Conservation (phyloP, 1,140 invertebrate species). For the Drosophila parabipectinata region DNA sequence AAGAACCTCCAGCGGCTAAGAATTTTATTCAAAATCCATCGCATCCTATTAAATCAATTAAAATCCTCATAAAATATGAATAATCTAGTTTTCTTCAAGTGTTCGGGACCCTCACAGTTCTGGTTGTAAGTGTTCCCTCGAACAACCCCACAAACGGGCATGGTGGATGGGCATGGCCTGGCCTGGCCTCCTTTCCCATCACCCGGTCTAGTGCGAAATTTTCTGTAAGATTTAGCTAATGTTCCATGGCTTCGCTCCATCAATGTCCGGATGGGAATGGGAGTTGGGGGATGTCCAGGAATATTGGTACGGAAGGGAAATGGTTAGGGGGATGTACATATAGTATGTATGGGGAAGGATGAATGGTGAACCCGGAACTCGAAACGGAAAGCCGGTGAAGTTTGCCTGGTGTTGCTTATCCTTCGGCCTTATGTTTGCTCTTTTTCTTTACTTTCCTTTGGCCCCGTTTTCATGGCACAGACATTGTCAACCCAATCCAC, state of each 20-base stretch:
- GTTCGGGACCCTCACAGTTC: constrained; percentile 4
- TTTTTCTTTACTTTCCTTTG: constrained; percentile 1
- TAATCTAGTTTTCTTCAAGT: neutral
- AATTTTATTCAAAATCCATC: no score
- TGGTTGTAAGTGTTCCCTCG: neutral
- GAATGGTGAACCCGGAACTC: constrained; percentile 25
- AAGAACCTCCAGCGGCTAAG: no score
- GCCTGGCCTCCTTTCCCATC: neutral
- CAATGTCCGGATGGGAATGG: constrained; percentile 51
- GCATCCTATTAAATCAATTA: no score
- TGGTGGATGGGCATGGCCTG: constrained; percentile 5
- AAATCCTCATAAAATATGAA: no score
- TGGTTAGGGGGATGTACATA: neutral
- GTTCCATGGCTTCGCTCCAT: constrained; percentile 66
- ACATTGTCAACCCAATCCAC: constrained; percentile 13
- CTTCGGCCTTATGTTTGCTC: constrained; percentile 3
- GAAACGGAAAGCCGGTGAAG: constrained; percentile 26
- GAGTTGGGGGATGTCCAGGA: no score
- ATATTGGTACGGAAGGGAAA: no score
- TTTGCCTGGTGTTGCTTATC: constrained; percentile 45
- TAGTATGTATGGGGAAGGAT: no score
- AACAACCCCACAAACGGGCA: constrained; percentile 20
- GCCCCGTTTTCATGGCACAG: constrained; percentile 19
- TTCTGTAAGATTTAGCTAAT: constrained; percentile 70
- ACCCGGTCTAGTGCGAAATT: constrained; percentile 47